These are phyloP conservation scores for Chloroceryle amazona DNA, from an alignment of 2,797 vertebrate genomes.

Conservation along the genomic window DNA sequence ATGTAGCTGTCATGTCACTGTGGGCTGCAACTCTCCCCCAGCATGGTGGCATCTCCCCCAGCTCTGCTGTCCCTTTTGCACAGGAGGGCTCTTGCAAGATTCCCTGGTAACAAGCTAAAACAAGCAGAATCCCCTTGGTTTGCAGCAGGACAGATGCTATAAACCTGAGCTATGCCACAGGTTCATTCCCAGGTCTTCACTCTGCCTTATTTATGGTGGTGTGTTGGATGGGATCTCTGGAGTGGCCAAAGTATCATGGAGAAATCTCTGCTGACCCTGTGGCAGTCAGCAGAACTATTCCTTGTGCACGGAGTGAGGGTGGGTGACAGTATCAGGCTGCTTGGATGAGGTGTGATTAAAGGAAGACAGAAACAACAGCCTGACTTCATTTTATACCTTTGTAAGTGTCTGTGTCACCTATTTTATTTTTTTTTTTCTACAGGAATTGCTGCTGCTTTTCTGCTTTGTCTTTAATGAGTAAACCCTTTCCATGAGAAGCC, in stretches of 20 bases:
- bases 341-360: background rate
- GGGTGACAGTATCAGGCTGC: background rate
- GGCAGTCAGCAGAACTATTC: background rate
- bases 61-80: background rate
- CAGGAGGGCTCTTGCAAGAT: background rate
- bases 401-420: background rate
- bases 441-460: background rate
- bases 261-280: background rate
- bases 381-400: background rate
- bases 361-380: background rate
- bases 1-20: fast-evolving
- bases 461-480: background rate
- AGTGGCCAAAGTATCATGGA: background rate
- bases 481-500: background rate
- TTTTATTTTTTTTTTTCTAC: background rate
- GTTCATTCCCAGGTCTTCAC: background rate
- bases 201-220: background rate
- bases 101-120: background rate
- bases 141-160: background rate
- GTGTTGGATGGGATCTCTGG: background rate
- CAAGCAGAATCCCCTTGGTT: background rate
- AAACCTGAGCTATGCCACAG: background rate
- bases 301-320: background rate
- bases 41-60: background rate
- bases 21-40: background rate